Base-by-base conservation (phyloP, 2,113 vertebrate species). In the Micromys minutus region DNA sequence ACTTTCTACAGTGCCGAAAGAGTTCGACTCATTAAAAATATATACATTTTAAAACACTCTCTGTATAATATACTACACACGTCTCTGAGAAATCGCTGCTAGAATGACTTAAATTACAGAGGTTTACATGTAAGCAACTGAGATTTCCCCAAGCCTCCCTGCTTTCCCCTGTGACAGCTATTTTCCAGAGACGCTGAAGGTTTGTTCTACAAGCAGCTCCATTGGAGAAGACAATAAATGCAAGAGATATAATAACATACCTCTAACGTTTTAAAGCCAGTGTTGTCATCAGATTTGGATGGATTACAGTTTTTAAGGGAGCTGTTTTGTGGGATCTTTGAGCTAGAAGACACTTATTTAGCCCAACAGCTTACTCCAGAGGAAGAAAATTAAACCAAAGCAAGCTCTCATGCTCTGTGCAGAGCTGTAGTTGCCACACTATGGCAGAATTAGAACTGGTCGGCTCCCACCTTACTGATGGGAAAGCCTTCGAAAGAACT, bases 381-480 rank as follows among this genome's bases (percentile, higher is more conserved):
- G 67, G 72, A 42, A n/a, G 31, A 61, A 85, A 74, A 10, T 3
- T n/a, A 87, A 57, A 22, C 29, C 76, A 74, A 59, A 59, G 24
- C 63, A 57, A 21, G 0, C 24, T 36, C 47, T 31, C 34, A 2
- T 4, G 26, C 10, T 34, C 75, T 42, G 15, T 9, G 45, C 57
- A 80, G 81, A 55, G 47, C 31, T 24, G 3, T 2, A 5, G 1
- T 0, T 0, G 47, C 36, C 29, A 4, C 2, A 3, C 2, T 0
- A 0, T 3, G 7, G 17, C 3, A 29, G 36, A 71, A n/a, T 13
- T 7, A 36, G 42, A 31, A 3, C 39, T 17, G 4, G n/a, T 61
- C 79, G 50, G 16, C 22, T 67, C 83, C 47, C 26, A 3, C 55
- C 45, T 39, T 11, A 36, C 19, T 5, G 52, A 61, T 34, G 42